Evolutionary conservation across 64 coral and sea anemone genomes (phyloP), one percentile per base, ranked within the genome.

Genomic region (Porites lutea): DNA sequence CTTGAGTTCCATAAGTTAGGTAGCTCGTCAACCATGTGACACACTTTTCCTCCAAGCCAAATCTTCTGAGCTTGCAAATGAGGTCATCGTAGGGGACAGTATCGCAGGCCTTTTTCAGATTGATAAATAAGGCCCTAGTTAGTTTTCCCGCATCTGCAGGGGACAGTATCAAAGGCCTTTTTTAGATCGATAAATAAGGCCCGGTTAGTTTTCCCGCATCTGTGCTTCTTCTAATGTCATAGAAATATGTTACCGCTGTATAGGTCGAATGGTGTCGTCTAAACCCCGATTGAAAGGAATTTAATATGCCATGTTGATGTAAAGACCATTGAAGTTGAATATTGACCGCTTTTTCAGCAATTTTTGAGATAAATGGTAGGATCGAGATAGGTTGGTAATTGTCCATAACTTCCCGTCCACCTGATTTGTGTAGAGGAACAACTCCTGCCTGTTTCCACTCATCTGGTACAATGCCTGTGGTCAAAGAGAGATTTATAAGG

Each of bases 341-440:
- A 72, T 74, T 74, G 55, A 87, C 47, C 3, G 20, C 66, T 72
- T 87, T 87, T 72, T 87, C 70, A 37, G 20, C 52, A 75, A 74
- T 74, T 88, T 75, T 88, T 60, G 51, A 88, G 59, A 88, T 74
- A 61, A 73, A 23, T 75, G 86, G 22, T 74, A 73, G 15, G 53
- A 55, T 55, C 53, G 53, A 55, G 53, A 55, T 55, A 65, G 82
- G 82, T 37, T 60, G 20, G 51, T 88, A 88, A 74, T 73, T 88
- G 21, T 74, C 86, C 70, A 88, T 75, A 43, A 44, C 20, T 88
- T 75, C 9, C 65, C 50, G 52, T 53, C 86, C 68, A 88, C 51
- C 86, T 54, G 70, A 75, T 74, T 75, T 88, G 70, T 74, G 52
- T 52, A 75, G 52, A 74, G 69, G 86, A 88, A 88, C 68, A 88